Base-by-base conservation (phyloP, 2,888 invertebrate genomes). In the Calephelis perditalis region DNA sequence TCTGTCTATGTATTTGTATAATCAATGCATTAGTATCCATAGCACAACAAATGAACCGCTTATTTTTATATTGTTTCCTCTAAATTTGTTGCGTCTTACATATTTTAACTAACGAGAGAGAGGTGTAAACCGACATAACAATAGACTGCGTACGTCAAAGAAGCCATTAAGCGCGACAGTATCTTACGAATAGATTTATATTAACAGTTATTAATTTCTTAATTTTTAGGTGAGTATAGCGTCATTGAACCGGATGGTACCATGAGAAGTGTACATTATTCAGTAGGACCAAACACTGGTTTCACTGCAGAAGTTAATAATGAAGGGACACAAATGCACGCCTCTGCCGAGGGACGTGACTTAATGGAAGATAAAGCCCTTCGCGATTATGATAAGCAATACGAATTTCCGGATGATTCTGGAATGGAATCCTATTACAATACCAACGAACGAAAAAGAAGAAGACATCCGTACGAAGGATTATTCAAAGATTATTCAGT, bases 221-320 rank as follows among this genome's bases (percentile, higher is more conserved):
- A 60, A 45, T 56, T 78, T 79, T 10, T 76, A 91, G 91, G 93
- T 72, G 92, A 92, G 74, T 95, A 95, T 75, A 94, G 94, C 70
- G 84, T 94, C 26, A 75, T 94, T 57, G 94, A 94, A 76, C 92
- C 94, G 46, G 94, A 94, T 72, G 94, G 94, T 57, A 90, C 92
- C 56, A 84, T 92, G 63, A 85, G 93, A 69, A 88, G 91, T 47
- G 93, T 93, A 37, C 91, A 93, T 69, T 93, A 93, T 74, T 91
- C 92, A 37, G 92, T 93, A 26, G 92, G 92, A 60, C 91, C 92
- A 9, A 84, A 91, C 58, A 84, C 81, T 57, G 93, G 92, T 40
- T 93, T 93, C 67, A 91, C 91, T 69, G 92, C 92, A 35, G 82
- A 91, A 10, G 92, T 93, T 4, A 92, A 92, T 68, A 92, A 86